These are phyloP conservation scores for Drosophila borborema DNA, from an alignment of 2,888 invertebrate genomes.

Conservation along the genomic window DNA sequence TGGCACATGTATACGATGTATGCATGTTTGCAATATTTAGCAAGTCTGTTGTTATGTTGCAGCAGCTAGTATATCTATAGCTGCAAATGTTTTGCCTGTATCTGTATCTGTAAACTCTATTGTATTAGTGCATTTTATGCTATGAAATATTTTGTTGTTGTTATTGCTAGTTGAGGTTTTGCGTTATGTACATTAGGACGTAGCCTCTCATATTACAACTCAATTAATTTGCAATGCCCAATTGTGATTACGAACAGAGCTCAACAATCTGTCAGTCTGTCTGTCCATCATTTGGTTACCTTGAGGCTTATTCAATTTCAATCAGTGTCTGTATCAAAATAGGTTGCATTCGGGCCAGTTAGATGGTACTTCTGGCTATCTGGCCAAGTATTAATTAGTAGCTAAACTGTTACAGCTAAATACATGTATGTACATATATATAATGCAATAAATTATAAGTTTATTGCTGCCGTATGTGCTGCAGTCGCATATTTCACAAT, in stretches of 20 bases:
- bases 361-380: neutral
- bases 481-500: slow-evolving; percentile 11
- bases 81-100: neutral
- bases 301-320: slow-evolving; percentile 32
- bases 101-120: slow-evolving; percentile 27
- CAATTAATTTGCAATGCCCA: slow-evolving; percentile 69
- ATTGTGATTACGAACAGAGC: slow-evolving; percentile 42
- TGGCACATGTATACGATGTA: slow-evolving; percentile 70
- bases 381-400: slow-evolving; percentile 38
- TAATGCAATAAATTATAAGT: slow-evolving; percentile 36
- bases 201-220: slow-evolving; percentile 54
- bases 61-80: slow-evolving; percentile 1
- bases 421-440: neutral
- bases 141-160: slow-evolving; percentile 59
- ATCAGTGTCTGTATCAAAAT: slow-evolving; percentile 23
- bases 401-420: slow-evolving; percentile 11
- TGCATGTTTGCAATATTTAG: slow-evolving; percentile 65
- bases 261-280: slow-evolving; percentile 29
- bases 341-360: slow-evolving; percentile 5
- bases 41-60: slow-evolving; percentile 41
- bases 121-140: slow-evolving; percentile 55
- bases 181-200: slow-evolving; percentile 28
- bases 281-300: slow-evolving; percentile 10
- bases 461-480: slow-evolving; percentile 20
- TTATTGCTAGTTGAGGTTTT: slow-evolving; percentile 50